These are phyloP conservation scores for Drosophila helvetica DNA, from an alignment of 2,888 invertebrate species.

Conservation along the genomic window DNA sequence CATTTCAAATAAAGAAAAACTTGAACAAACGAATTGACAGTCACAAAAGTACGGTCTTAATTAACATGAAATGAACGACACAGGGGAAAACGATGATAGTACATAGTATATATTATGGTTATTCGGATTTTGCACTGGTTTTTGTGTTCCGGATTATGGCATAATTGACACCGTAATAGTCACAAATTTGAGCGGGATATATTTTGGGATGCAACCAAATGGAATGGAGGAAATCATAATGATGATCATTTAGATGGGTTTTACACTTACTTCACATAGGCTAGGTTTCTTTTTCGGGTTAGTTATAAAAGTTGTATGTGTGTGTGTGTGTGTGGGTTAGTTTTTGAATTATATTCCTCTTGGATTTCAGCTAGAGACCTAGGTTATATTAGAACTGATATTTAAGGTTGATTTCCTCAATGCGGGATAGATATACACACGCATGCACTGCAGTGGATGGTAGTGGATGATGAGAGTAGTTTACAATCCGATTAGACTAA, in stretches of 20 bases:
- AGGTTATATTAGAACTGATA: constrained; percentile 54
- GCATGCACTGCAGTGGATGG: constrained; percentile 20
- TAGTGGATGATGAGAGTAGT: constrained; percentile 46
- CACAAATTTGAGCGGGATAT: constrained; percentile 26
- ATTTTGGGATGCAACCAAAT: not conserved
- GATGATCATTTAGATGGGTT: constrained; percentile 1
- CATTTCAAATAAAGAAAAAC: constrained; percentile 1
- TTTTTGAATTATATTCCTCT: constrained; percentile 59
- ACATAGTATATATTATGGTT: not conserved
- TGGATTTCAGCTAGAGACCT: constrained; percentile 46
- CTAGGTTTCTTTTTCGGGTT: constrained; percentile 36
- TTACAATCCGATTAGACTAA: constrained; percentile 61
- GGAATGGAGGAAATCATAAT: constrained; percentile 3
- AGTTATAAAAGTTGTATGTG: constrained; percentile 57
- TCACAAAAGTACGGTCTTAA: constrained; percentile 20
- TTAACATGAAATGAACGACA: constrained; percentile 23
- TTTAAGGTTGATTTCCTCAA: constrained; percentile 34
- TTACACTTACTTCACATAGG: constrained; percentile 38
- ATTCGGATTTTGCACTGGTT: constrained; percentile 3
- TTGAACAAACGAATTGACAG: constrained; percentile 16
- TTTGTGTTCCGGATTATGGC: constrained; percentile 20
- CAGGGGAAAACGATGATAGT: not conserved
- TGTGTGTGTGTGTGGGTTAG: constrained; percentile 25
- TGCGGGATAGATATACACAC: constrained; percentile 50
- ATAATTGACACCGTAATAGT: constrained; percentile 62